phyloP scores from a whole-genome alignment of 2,888 invertebrate genomes.

The Thymelicus lineola region DNA sequence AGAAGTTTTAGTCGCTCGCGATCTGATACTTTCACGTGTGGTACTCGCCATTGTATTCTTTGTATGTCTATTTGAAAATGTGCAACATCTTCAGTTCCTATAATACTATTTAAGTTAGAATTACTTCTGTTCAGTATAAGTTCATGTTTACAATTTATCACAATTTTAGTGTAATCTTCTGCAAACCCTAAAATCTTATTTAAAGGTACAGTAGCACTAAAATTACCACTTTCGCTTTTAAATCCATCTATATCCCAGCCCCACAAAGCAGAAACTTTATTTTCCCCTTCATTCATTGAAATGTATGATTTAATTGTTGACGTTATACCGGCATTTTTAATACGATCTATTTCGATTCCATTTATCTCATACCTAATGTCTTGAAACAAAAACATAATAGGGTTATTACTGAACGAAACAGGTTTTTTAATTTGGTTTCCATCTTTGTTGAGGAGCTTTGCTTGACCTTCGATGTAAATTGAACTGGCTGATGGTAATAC shows the following conservation, averaged over 20 bases:
- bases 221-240: constrained; percentile 26
- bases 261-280: not conserved
- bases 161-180: constrained; percentile 56
- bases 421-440: not conserved
- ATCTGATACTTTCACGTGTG: not conserved
- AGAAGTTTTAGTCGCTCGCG: not conserved
- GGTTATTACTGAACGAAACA: not conserved
- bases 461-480: constrained; percentile 31
- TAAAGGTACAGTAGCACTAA: constrained; percentile 40
- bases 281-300: not conserved
- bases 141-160: constrained; percentile 63
- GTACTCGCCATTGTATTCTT: not conserved
- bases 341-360: constrained; percentile 24
- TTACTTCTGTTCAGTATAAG: constrained; percentile 48
- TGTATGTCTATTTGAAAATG: not conserved
- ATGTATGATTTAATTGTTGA: constrained; percentile 34
- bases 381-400: constrained; percentile 16
- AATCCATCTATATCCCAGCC: constrained; percentile 9
- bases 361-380: constrained; percentile 29
- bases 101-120: not conserved
- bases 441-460: not conserved
- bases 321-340: constrained; percentile 41
- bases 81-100: not conserved
- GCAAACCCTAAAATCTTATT: constrained; percentile 42
- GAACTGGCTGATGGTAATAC: constrained; percentile 42